phyloP scores from a whole-genome alignment of 2,888 invertebrate genomes.

The Sympetrum striolatum region DNA sequence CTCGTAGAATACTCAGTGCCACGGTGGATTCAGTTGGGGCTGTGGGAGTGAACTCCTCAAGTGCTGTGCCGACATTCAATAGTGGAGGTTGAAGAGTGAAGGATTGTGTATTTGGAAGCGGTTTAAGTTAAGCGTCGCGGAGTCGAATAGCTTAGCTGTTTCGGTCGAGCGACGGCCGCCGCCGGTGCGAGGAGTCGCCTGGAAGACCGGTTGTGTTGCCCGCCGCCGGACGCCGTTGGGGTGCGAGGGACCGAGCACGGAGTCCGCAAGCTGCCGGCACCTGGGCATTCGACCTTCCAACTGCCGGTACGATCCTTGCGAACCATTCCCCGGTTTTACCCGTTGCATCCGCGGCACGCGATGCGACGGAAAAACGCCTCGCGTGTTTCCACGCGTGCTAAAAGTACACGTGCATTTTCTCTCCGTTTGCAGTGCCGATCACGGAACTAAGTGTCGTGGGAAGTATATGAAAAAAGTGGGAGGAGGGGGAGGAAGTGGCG shows the following conservation, averaged over 20 bases:
- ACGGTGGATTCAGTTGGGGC: not conserved
- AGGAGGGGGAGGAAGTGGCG: slow-evolving; percentile 3
- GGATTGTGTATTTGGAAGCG: too few relatives aligned
- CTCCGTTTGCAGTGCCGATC: not conserved
- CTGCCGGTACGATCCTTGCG: slow-evolving; percentile 15
- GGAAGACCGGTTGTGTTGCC: not conserved
- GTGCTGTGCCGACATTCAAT: not conserved
- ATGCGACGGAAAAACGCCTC: not conserved
- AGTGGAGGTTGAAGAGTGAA: not conserved
- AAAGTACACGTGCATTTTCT: not conserved
- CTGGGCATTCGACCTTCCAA: slow-evolving; percentile 6
- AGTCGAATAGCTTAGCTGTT: not conserved
- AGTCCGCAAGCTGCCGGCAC: slow-evolving; percentile 35
- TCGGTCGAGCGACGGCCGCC: not conserved
- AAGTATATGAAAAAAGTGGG: not conserved
- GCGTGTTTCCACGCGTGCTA: not conserved
- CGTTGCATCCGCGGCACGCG: not conserved
- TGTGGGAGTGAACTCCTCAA: not conserved
- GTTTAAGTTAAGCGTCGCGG: too few relatives aligned
- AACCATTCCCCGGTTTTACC: not conserved
- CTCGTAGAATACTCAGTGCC: not conserved
- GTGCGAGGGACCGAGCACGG: not conserved
- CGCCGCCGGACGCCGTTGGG: not conserved
- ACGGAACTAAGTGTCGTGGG: not conserved
- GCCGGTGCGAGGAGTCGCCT: not conserved